A percentile compares a stretch with the other conserved stretches of the same genome.
These are phyloP conservation scores for Clepsis dumicolana DNA, from an alignment of 2,888 invertebrate genomes.

Conservation along the genomic window DNA sequence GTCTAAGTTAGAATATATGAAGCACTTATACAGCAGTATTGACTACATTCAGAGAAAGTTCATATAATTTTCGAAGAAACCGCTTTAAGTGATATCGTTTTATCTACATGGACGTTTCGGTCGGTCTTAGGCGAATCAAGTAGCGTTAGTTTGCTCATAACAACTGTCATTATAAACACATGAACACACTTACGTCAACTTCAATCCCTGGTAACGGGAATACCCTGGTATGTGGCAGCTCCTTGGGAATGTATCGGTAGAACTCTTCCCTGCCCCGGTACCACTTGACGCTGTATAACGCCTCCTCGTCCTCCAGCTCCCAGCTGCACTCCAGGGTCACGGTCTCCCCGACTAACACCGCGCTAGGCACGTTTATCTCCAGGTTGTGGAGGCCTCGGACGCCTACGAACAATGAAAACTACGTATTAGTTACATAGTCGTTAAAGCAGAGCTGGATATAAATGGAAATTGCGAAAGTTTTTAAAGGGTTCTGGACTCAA, in stretches of 20 bases:
- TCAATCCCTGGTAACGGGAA: constrained; percentile 89
- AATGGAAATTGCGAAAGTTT: too few species aligned
- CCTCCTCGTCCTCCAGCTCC: constrained; percentile 90
- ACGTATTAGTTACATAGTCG: neutral
- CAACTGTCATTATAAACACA: too few species aligned
- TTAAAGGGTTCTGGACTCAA: too few species aligned
- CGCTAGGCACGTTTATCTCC: constrained; percentile 89
- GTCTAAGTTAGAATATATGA: too few species aligned
- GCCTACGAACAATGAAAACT: constrained; percentile 66
- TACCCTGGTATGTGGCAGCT: constrained; percentile 90
- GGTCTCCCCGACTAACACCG: constrained; percentile 90
- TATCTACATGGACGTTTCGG: too few species aligned
- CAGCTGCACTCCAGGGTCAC: constrained; percentile 91
- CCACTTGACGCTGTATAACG: constrained; percentile 93
- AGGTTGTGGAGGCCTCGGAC: constrained; percentile 89
- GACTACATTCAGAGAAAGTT: too few species aligned
- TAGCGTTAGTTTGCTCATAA: too few species aligned
- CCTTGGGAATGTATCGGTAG: constrained; percentile 93
- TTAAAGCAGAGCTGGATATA: too few species aligned
- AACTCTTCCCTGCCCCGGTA: constrained; percentile 92
- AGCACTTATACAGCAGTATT: too few species aligned
- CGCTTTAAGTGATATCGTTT: too few species aligned
- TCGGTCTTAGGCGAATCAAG: too few species aligned
- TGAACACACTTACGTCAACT: constrained; percentile 90
- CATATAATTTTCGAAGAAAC: too few species aligned